phyloP scores from a whole-genome alignment of 2,113 vertebrate genomes.

The Thymallus thymallus region DNA sequence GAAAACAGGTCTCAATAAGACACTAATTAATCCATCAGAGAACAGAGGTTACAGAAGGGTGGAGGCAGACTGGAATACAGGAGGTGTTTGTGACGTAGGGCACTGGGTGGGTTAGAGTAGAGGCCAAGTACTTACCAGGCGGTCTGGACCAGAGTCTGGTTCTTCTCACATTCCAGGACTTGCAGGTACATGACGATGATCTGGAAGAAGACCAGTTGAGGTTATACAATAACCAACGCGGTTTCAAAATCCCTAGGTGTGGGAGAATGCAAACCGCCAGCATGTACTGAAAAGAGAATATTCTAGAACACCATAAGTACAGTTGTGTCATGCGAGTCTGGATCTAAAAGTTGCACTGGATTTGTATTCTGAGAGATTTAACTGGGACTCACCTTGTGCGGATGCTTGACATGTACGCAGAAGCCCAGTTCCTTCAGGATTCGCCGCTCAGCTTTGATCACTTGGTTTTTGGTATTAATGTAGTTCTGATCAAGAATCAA shows the following conservation, averaged over 20 bases:
- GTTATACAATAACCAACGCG: conserved; percentile 17
- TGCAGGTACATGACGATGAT: conserved; percentile 99
- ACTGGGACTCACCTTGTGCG: conserved; percentile 91
- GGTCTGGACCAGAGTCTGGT: conserved; percentile 97
- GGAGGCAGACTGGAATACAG: conserved; percentile 34
- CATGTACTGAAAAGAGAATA: conserved; percentile 13
- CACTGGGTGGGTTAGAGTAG: conserved; percentile 44
- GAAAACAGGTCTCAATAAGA: conserved; percentile 12
- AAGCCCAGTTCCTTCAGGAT: conserved; percentile 99
- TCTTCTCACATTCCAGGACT: conserved; percentile 98
- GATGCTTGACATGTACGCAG: conserved; percentile 99
- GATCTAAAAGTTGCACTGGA: not conserved
- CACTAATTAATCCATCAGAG: conserved; percentile 43
- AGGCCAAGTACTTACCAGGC: conserved; percentile 89
- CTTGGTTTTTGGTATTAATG: conserved; percentile 99
- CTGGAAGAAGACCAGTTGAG: conserved; percentile 66
- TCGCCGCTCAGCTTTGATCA: conserved; percentile 98
- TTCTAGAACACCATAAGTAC: not conserved
- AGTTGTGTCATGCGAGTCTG: conserved; percentile 14
- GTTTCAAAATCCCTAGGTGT: not conserved
- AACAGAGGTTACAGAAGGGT: conserved; percentile 45
- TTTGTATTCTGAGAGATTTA: not conserved
- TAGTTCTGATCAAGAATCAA: conserved; percentile 99
- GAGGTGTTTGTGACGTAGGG: conserved; percentile 58
- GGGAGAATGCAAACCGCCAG: conserved; percentile 23